phyloP scores from a whole-genome alignment of 2,797 vertebrate genomes.

The Apodemus agrarius region DNA sequence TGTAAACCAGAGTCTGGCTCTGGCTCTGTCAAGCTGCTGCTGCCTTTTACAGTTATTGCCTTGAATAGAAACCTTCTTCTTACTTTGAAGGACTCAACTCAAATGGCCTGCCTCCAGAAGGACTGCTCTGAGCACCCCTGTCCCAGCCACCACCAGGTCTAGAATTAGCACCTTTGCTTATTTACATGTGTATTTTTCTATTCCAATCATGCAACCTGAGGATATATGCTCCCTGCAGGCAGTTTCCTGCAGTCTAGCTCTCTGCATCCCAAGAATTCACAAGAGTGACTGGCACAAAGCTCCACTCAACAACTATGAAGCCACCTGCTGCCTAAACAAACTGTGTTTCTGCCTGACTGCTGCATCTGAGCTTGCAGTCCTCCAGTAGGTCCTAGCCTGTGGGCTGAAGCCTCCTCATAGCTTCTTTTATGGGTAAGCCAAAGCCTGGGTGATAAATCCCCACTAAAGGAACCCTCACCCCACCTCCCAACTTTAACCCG shows the following conservation, averaged over 20 bases:
- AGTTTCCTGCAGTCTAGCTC: not conserved
- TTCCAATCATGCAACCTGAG: not conserved
- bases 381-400: not conserved
- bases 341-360: not conserved
- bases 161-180: not conserved
- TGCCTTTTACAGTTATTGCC: not conserved
- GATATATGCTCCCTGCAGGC: not conserved
- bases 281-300: not conserved
- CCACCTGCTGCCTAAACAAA: not conserved
- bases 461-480: not conserved
- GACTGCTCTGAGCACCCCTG: not conserved
- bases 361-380: not conserved
- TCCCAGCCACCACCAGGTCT: not conserved
- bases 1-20: not conserved
- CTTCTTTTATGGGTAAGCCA: not conserved
- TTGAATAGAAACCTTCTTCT: not conserved
- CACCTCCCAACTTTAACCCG: not conserved
- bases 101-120: not conserved
- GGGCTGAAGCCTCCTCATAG: not conserved
- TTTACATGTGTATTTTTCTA: not conserved
- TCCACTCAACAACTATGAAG: not conserved
- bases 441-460: not conserved
- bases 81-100: not conserved
- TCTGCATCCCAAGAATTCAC: not conserved
- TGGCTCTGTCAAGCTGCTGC: not conserved